Base-by-base conservation (phyloP, 2,113 vertebrate genomes). In the Vulpes ferrilata region DNA sequence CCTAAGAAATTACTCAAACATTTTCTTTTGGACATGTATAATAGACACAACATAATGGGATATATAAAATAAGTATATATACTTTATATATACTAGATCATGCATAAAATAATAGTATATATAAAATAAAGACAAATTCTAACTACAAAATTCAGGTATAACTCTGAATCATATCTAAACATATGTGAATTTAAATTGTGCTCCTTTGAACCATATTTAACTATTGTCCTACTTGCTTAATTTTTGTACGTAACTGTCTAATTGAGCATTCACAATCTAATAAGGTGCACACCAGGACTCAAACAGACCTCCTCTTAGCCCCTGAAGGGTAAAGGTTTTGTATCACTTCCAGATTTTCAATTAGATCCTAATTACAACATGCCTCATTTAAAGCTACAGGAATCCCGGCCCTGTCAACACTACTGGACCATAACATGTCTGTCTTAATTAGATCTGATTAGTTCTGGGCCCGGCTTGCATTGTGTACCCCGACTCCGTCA, bases 401-500 rank as follows among this genome's bases (percentile, higher is more conserved):
- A 99, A 98, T 98, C 90, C 97, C 92, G 67, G 98, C 98, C 98
- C 90, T 98, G 98, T 98, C 98, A 98, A 96, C 98, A 97, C 97
- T 96, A 89, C 96, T 86, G 97, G 98, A 98, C 98, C 97, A 97
- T 98, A 98, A 98, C 95, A 16, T 98, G 99, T 98, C 99, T 97
- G 96, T 99, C 98, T 99, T 99, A 98, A 99, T 99, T 99, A 99
- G 98, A 97, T 83, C 97, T 98, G 98, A 99, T 99, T 99, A 99
- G 98, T 98, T 98, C 98, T 98, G 97, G 98, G 92, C 94, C 98
- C 93, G 93, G 95, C 97, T 98, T 88, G 86, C 96, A 98, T 99
- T 98, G 98, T 98, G 97, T 96, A 96, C 94, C 96, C 97, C 80
- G 88, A 96, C 95, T 97, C 96, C 0, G 0, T 96, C 98, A 97